Evolutionary conservation across 53 echinoderm and acorn worm species (phyloP).

Genomic region (Holothuria scabra): DNA sequence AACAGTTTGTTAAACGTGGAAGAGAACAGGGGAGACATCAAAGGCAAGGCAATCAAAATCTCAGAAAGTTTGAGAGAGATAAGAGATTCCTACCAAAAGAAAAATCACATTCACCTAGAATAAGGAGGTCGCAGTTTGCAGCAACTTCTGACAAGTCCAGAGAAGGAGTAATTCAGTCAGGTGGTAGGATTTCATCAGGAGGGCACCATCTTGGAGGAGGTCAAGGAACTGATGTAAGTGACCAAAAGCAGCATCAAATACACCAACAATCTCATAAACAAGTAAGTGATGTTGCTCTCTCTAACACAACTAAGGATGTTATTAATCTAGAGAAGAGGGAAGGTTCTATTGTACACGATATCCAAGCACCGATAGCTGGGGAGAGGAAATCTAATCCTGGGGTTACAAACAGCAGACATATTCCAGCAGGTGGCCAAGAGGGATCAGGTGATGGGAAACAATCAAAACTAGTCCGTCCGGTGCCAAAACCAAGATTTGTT

Average conservation of each 20-base stretch:
- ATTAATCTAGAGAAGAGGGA: no score
- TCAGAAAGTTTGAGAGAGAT: neutral
- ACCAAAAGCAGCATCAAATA: no score
- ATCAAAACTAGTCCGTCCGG: conserved; percentile 8
- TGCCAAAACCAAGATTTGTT: neutral
- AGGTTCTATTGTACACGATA: no score
- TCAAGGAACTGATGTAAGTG: no score
- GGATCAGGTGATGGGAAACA: neutral
- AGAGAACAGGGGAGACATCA: neutral
- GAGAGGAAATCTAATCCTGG: conserved; percentile 23
- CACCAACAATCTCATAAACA: no score
- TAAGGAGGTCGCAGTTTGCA: neutral
- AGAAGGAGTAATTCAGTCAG: no score
- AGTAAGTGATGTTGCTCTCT: no score
- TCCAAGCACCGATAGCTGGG: neutral
- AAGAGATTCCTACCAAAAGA: conserved; percentile 20
- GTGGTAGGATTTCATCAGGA: no score
- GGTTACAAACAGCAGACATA: neutral
- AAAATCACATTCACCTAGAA: conserved; percentile 12
- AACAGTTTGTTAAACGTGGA: no score
- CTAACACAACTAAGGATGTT: no score
- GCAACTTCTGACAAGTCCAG: no score
- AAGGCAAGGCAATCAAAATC: neutral
- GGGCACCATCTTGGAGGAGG: no score
- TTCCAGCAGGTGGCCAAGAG: neutral